Evolutionary conservation across 2,797 vertebrate genomes (phyloP).

Genomic region (Hozukius guyotensis): DNA sequence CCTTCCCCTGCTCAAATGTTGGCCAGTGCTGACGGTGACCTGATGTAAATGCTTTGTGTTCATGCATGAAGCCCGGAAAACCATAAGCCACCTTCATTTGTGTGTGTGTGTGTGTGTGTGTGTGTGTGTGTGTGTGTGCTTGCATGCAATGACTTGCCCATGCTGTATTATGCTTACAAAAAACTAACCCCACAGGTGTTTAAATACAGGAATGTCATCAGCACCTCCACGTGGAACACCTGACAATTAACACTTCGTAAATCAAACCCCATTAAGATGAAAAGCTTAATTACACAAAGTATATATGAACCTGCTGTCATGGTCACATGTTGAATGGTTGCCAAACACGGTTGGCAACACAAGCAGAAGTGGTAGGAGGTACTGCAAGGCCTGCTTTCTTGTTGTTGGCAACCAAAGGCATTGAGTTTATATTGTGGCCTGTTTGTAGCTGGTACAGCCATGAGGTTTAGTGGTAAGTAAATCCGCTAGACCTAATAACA

Average conservation of each 20-base stretch:
- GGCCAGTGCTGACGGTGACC: slow-evolving; percentile 20
- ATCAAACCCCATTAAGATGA: not conserved
- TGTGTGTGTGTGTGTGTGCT: not conserved
- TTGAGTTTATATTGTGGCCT: not conserved
- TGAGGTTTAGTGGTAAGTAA: not conserved
- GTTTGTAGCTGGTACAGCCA: not conserved
- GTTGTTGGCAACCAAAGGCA: not conserved
- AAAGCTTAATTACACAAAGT: not conserved
- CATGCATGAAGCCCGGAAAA: slow-evolving; percentile 29
- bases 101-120: not conserved
- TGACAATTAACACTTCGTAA: not conserved
- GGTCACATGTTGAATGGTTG: not conserved
- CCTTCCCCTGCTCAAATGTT: not conserved
- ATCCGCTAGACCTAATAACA: not conserved
- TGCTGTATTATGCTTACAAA: not conserved
- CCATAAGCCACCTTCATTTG: slow-evolving; percentile 31
- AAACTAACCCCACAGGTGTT: not conserved
- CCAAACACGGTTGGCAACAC: too few species aligned
- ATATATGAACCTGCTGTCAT: not conserved
- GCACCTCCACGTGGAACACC: not conserved
- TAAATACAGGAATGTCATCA: not conserved
- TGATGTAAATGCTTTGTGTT: slow-evolving; percentile 44
- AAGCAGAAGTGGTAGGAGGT: not conserved
- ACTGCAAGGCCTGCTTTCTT: not conserved
- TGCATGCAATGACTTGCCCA: not conserved